These are phyloP conservation scores for Empidonax traillii DNA, from an alignment of 2,113 vertebrate genomes.

Conservation along the genomic window DNA sequence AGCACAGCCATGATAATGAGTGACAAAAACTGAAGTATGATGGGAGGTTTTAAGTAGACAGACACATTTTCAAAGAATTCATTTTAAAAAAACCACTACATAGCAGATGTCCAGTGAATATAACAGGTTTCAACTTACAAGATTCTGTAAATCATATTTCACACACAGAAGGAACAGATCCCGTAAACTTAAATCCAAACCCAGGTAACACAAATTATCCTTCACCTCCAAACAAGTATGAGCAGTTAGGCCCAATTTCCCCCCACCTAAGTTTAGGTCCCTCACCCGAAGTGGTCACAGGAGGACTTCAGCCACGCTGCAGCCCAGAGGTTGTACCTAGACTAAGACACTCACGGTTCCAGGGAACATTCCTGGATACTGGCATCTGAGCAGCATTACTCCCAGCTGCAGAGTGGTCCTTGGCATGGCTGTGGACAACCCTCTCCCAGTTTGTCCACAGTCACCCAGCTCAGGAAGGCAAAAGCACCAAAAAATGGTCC, in stretches of 20 bases:
- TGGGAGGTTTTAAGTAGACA: neutral
- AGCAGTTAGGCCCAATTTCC: neutral
- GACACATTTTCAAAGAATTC: neutral
- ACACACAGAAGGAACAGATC: neutral
- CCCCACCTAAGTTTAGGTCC: neutral
- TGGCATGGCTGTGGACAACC: neutral
- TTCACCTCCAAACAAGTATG: neutral
- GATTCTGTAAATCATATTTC: neutral
- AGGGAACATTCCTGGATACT: accelerated
- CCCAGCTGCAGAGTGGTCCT: neutral
- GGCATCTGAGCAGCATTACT: neutral
- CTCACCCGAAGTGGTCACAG: neutral
- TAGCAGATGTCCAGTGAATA: neutral
- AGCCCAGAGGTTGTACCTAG: too few relatives aligned
- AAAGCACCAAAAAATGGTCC: neutral
- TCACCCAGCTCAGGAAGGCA: neutral
- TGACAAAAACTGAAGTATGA: neutral
- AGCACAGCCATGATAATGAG: neutral
- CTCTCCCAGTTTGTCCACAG: neutral
- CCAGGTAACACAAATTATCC: neutral
- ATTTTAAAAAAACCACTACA: neutral
- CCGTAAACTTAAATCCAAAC: neutral
- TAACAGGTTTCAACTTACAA: neutral
- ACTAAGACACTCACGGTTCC: accelerated
- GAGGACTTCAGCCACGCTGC: neutral